A percentile compares a stretch with the other conserved stretches of the same genome.
phyloP scores from a whole-genome alignment of 2,797 vertebrate genomes.

The Molossus molossus region DNA sequence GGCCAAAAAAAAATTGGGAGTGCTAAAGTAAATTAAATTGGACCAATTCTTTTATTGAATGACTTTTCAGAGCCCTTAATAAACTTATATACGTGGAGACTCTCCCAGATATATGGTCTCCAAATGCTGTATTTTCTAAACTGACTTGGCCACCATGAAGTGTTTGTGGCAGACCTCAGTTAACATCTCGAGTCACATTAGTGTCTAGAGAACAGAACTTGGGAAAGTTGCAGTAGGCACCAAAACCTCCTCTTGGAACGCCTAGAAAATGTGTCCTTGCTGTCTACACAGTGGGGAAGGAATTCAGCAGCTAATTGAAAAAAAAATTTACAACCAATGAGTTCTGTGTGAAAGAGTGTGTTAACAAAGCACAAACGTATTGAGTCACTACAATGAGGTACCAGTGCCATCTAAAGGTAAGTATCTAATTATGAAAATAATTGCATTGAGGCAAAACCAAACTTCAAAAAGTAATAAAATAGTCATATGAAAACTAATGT shows the following conservation, averaged over 20 bases:
- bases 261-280: neutral
- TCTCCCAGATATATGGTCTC: neutral
- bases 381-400: neutral
- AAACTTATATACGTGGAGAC: slow-evolving; percentile 14
- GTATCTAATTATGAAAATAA: slow-evolving; percentile 35
- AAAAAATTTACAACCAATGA: neutral
- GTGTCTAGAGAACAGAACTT: neutral
- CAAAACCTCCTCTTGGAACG: neutral
- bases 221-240: neutral
- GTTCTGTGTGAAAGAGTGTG: neutral
- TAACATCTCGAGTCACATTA: slow-evolving; percentile 38
- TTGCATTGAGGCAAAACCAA: neutral
- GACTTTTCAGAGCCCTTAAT: slow-evolving; percentile 34
- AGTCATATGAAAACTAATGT: neutral
- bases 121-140: slow-evolving; percentile 61
- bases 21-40: slow-evolving; percentile 53
- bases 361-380: neutral
- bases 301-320: slow-evolving; percentile 21
- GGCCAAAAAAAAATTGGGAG: slow-evolving; percentile 9
- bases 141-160: slow-evolving; percentile 18
- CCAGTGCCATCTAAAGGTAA: neutral
- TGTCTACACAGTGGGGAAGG: neutral
- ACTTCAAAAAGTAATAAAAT: slow-evolving; percentile 46
- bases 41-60: slow-evolving; percentile 62
- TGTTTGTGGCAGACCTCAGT: slow-evolving; percentile 25